Evolutionary conservation across 2,797 vertebrate genomes (phyloP).

Genomic region (Acanthiza pusilla): DNA sequence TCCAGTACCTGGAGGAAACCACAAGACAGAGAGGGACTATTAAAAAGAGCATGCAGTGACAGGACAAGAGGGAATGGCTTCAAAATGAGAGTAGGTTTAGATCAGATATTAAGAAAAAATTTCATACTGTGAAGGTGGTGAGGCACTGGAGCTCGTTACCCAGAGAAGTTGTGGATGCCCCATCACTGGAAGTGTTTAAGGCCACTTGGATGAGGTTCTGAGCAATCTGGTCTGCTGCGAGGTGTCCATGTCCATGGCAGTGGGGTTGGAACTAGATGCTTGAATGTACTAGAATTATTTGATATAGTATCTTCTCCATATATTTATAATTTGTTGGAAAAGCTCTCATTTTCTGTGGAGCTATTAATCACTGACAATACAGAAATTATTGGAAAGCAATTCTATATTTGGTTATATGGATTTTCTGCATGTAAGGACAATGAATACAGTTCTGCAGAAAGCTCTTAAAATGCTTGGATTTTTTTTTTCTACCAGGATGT

Average conservation of each 20-base stretch:
- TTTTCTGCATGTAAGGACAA: neutral
- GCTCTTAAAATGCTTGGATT: neutral
- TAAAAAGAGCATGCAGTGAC: neutral
- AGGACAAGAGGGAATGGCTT: neutral
- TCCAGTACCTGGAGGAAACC: neutral
- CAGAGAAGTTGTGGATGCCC: neutral
- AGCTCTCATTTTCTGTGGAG: neutral
- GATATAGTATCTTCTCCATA: neutral
- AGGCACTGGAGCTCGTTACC: neutral
- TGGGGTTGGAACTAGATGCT: neutral
- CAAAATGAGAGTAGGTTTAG: neutral
- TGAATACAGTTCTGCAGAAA: neutral
- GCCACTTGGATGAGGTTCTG: neutral
- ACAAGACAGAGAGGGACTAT: neutral
- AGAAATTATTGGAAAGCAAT: neutral
- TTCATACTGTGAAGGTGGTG: neutral
- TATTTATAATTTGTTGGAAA: neutral
- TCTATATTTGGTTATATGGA: neutral
- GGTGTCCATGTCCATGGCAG: neutral
- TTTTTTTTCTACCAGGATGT: constrained; percentile 80
- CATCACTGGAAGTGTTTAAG: neutral
- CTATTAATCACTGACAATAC: neutral
- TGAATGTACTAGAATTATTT: neutral
- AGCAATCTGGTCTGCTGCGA: neutral
- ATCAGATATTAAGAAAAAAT: neutral